A percentile compares a stretch with the other conserved stretches of the same genome.
These are phyloP conservation scores for Styela plicata DNA, from an alignment of 23 tunicate genomes.

Conservation along the genomic window DNA sequence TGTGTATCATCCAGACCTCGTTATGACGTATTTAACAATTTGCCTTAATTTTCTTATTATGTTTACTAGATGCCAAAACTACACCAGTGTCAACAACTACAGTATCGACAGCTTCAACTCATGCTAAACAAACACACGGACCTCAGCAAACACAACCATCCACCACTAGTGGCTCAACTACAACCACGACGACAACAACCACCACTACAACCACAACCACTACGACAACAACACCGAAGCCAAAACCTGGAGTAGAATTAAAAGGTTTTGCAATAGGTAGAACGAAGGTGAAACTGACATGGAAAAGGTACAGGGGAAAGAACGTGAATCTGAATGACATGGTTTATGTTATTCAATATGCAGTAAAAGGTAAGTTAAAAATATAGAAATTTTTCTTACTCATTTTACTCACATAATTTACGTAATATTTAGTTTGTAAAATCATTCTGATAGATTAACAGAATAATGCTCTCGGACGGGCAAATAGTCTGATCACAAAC, in stretches of 20 bases:
- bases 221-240: constrained; percentile 28
- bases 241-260: constrained; percentile 42
- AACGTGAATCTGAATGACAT: constrained; percentile 21
- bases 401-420: no score
- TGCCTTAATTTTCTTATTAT: no score
- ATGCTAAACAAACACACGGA: constrained; percentile 3
- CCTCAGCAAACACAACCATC: neutral
- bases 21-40: no score
- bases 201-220: constrained; percentile 37
- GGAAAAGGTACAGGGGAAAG: constrained; percentile 37
- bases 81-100: constrained; percentile 8
- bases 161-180: neutral
- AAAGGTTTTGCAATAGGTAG: constrained; percentile 45
- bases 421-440: no score
- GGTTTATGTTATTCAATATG: constrained; percentile 55
- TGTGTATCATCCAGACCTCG: no score
- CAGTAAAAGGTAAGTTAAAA: constrained; percentile 43
- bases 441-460: no score
- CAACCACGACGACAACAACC: constrained; percentile 14
- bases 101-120: neutral
- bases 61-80: constrained; percentile 16
- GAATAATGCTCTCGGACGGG: no score
- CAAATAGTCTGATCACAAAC: no score
- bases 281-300: constrained; percentile 31
- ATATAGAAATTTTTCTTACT: no score